Percentiles rank a stretch among this genome's conserved stretches.
These are phyloP conservation scores for Archilochus colubris DNA, from an alignment of 2,113 vertebrate genomes.

Conservation along the genomic window DNA sequence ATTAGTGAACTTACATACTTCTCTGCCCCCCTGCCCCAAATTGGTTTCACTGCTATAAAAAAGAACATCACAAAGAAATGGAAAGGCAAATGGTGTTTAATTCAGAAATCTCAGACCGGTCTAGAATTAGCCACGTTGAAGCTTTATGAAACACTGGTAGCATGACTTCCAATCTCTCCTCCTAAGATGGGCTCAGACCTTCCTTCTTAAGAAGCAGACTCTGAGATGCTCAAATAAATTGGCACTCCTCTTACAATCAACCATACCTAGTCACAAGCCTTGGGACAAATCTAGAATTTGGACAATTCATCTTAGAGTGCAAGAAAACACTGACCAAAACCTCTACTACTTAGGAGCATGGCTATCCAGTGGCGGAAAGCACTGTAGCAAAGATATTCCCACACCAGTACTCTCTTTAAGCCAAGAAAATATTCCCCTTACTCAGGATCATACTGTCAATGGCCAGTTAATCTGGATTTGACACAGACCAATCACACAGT, in stretches of 20 bases:
- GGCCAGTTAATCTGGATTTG: not conserved
- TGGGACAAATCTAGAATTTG: not conserved
- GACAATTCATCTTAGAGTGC: not conserved
- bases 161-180: not conserved
- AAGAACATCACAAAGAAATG: not conserved
- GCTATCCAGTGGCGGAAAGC: not conserved
- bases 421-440: not conserved
- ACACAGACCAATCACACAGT: not conserved
- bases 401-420: not conserved
- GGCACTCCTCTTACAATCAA: not conserved
- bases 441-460: not conserved
- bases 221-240: not conserved
- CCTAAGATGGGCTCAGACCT: not conserved
- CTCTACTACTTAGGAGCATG: not conserved
- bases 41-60: not conserved
- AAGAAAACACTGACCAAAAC: not conserved
- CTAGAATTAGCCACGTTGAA: not conserved
- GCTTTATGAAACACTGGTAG: not conserved
- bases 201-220: not conserved
- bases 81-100: not conserved
- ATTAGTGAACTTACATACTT: conserved; percentile 29
- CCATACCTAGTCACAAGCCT: not conserved
- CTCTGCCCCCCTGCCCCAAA: not conserved
- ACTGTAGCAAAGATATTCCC: not conserved
- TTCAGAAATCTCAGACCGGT: not conserved